A percentile compares a stretch with the other conserved stretches of the same genome.
These are phyloP conservation scores for Chrysomallon squamiferum DNA, from an alignment of 1,140 invertebrate species.

Conservation along the genomic window DNA sequence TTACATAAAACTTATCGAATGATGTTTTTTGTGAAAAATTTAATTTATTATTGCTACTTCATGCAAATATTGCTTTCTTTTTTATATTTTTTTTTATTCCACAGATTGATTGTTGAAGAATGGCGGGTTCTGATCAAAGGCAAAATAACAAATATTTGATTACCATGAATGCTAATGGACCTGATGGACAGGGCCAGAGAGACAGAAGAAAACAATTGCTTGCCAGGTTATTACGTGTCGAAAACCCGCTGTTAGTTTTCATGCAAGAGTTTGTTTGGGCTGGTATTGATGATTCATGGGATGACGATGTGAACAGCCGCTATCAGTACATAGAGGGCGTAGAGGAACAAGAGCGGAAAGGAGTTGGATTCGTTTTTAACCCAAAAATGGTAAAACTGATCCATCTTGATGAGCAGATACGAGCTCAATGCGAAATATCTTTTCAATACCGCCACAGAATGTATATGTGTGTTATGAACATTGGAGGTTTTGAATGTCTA, in stretches of 20 bases:
- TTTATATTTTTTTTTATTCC: too few species aligned
- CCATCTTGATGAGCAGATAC: too few species aligned
- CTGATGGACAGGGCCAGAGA: background rate
- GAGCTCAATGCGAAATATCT: background rate
- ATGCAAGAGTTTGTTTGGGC: background rate
- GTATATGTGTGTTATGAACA: background rate
- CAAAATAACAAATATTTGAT: background rate
- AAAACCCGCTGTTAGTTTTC: background rate
- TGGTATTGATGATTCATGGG: background rate
- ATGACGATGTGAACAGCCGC: background rate
- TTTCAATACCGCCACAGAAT: background rate
- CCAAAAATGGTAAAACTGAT: background rate
- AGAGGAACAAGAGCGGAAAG: too few species aligned
- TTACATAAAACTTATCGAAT: too few species aligned
- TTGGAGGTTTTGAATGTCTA: background rate
- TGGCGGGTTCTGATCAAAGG: too few species aligned
- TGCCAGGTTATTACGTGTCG: background rate
- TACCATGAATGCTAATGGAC: background rate
- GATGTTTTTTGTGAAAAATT: too few species aligned
- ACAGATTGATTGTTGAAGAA: too few species aligned
- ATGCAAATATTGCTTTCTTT: too few species aligned
- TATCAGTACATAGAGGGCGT: background rate
- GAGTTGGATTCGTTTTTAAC: background rate
- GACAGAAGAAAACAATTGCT: background rate
- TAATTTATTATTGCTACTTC: too few species aligned